Evolutionary conservation across 2,797 vertebrate species (phyloP).

Genomic region (Simalia tracyae): DNA sequence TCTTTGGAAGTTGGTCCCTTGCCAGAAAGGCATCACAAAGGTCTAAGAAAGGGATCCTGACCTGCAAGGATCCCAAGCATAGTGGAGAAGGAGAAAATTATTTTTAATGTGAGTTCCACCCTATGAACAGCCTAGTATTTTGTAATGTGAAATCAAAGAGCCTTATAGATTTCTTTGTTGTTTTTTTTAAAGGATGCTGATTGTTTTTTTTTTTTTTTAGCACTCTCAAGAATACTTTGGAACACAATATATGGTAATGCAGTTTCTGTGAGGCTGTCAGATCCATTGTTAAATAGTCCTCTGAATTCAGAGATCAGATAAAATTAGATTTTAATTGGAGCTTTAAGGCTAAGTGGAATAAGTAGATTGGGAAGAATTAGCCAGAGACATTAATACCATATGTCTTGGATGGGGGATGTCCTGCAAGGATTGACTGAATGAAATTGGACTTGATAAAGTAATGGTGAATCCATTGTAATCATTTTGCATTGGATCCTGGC

Average conservation of each 20-base stretch:
- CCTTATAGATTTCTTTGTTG: neutral
- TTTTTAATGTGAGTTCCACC: constrained; percentile 22
- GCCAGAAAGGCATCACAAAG: neutral
- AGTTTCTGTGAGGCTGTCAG: constrained; percentile 66
- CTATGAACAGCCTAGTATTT: constrained; percentile 39
- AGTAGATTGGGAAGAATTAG: constrained; percentile 82
- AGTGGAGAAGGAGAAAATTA: neutral
- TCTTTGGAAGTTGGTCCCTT: neutral
- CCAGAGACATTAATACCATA: constrained; percentile 72
- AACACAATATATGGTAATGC: constrained; percentile 50
- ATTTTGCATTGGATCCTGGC: constrained; percentile 65
- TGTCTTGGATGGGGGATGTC: constrained; percentile 47
- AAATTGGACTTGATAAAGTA: constrained; percentile 75
- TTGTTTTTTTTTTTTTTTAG: constrained; percentile 47
- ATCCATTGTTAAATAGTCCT: constrained; percentile 71
- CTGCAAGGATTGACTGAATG: constrained; percentile 54
- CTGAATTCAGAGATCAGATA: constrained; percentile 77
- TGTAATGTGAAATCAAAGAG: constrained; percentile 20
- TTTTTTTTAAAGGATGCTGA: constrained; percentile 46
- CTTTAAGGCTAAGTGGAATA: constrained; percentile 82
- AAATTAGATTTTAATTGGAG: constrained; percentile 83
- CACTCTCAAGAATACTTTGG: constrained; percentile 59
- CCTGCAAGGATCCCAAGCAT: neutral
- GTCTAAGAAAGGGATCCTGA: neutral
- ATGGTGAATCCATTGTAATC: constrained; percentile 69